A percentile compares a stretch with the other conserved stretches of the same genome.
These are phyloP conservation scores for Plecotus auritus DNA, from an alignment of 2,113 vertebrate species.

Conservation along the genomic window DNA sequence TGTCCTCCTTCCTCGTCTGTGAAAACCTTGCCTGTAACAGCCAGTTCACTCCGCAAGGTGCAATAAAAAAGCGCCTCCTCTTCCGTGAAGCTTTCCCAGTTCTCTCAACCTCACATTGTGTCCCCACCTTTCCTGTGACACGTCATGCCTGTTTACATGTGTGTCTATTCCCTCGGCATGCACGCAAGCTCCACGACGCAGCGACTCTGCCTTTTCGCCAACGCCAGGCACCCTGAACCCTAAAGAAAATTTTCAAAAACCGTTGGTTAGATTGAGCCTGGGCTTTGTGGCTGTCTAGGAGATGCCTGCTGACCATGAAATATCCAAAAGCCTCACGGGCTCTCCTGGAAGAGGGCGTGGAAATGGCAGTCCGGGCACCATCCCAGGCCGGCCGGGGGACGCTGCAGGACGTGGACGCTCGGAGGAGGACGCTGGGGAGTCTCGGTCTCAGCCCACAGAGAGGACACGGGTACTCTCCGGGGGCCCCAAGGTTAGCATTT, in stretches of 20 bases:
- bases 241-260: background rate
- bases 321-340: background rate
- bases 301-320: background rate
- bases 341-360: background rate
- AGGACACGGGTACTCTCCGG: conserved; percentile 24
- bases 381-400: background rate
- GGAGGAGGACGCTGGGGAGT: background rate
- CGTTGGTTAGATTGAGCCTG: background rate
- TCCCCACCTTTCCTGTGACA: background rate
- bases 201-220: background rate
- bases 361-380: background rate
- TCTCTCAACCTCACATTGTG: background rate
- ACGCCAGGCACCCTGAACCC: background rate
- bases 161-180: background rate
- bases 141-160: too few relatives aligned
- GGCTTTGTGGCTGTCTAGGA: background rate
- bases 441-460: background rate
- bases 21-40: background rate
- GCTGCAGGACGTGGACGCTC: background rate
- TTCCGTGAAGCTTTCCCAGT: background rate
- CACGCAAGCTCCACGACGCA: background rate
- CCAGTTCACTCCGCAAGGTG: background rate
- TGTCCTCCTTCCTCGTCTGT: background rate
- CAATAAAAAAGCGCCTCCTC: background rate
- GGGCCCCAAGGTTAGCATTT: conserved; percentile 37